Evolutionary conservation across 2,888 invertebrate species (phyloP), one percentile per base, ranked within the genome.

Genomic region (Baccha elongata): DNA sequence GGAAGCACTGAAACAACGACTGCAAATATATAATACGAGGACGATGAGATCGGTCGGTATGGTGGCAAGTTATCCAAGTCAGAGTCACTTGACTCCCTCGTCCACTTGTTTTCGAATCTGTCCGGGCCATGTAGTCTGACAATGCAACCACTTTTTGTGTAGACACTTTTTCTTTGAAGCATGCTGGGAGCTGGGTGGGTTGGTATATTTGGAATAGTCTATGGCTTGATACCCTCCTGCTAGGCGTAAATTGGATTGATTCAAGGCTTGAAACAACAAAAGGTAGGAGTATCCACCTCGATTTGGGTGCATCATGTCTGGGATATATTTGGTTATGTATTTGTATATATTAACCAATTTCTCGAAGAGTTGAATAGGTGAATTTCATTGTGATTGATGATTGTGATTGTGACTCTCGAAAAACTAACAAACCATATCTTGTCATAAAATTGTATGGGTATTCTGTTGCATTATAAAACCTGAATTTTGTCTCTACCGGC

Each of bases 181-280:
- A 50, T 29, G 40, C 23, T 40, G 23, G 55, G 26, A 21, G 40
- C 23, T 11, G 44, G 48, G 11, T 44, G 19, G n/a, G n/a, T n/a
- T n/a, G n/a, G n/a, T n/a, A n/a, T n/a, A n/a, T n/a, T n/a, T n/a
- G n/a, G n/a, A 26, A 40, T 11, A 15, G 42, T 53, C 52, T 58
- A 40, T n/a, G 6, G 37, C 7, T 11, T 29, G 13, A 46, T 37
- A 26, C 46, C 37, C 65, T 64, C 29, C 60, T 42, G 64, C 44
- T 58, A 64, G 72, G 83, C 78, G 78, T 73, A 69, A 78, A 83
- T 83, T 78, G 83, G 83, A 72, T 83, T 83, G 83, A 73, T 83
- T 73, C 73, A 46, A 73, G 44, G 48, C 67, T 83, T 62, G 55
- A 72, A 67, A 75, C 48, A 53, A 42, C 67, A 53, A 42, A 64